Conservation (phyloP, 1,140 invertebrate species). For the Steinernema feltiae region DNA sequence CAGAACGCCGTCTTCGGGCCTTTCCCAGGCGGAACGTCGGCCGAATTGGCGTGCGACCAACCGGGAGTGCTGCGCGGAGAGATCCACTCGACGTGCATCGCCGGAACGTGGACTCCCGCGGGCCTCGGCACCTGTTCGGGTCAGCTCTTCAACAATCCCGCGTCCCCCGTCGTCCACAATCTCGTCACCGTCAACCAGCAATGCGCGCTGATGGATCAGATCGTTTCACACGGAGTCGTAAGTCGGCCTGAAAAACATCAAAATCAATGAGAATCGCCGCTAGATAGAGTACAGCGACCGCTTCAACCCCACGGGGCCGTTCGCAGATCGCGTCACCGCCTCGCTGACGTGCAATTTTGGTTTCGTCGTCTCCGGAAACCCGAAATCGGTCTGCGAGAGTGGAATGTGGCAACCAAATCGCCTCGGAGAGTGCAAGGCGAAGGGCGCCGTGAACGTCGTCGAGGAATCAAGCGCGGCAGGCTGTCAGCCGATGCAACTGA, state of each 20-base stretch:
- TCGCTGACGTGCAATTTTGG: conserved; percentile 12
- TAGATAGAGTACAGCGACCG: conserved; percentile 1
- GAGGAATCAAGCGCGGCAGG: not conserved
- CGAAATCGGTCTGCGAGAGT: not conserved
- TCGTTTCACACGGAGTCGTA: not conserved
- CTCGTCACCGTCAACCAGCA: no score
- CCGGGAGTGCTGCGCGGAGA: not conserved
- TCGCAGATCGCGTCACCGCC: not conserved
- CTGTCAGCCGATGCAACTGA: not conserved
- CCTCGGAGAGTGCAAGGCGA: not conserved
- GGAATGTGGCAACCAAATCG: not conserved
- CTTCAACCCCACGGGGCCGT: conserved; percentile 18
- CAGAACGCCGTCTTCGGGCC: not conserved
- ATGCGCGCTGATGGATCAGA: not conserved
- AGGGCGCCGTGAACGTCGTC: not conserved
- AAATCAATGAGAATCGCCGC: not conserved
- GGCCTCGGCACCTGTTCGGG: not conserved
- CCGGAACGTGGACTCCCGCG: not conserved
- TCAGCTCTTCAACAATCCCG: conserved; percentile 1
- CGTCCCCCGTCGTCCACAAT: no score
- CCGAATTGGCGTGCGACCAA: conserved; percentile 12
- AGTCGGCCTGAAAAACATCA: not conserved
- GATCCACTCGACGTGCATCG: not conserved
- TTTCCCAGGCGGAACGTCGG: not conserved
- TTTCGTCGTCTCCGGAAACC: not conserved